phyloP scores from a whole-genome alignment of 2,113 vertebrate genomes.

The Cygnus atratus region DNA sequence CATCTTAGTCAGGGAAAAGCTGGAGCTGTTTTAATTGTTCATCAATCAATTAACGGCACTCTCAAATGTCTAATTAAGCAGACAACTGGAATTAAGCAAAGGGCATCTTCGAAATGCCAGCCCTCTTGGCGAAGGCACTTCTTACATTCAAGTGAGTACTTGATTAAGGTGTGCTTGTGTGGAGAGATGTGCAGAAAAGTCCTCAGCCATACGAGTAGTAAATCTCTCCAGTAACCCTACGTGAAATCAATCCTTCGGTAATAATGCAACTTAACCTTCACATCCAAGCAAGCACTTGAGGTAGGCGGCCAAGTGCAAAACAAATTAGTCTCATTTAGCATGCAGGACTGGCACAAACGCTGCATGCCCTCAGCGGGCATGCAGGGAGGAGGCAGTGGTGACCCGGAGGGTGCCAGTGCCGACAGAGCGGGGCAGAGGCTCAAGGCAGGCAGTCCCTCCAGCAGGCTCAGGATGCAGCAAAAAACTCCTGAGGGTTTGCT shows the following conservation, averaged over 20 bases:
- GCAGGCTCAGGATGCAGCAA: background rate
- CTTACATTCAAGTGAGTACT: constrained; percentile 63
- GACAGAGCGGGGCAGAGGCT: background rate
- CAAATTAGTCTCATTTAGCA: background rate
- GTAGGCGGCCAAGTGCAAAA: background rate
- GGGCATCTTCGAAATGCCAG: constrained; percentile 68
- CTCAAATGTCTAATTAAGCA: constrained; percentile 72
- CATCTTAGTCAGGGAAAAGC: constrained; percentile 58
- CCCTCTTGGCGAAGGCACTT: constrained; percentile 30
- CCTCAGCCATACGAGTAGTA: background rate
- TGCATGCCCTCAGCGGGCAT: background rate
- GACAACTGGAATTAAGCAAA: constrained; percentile 73
- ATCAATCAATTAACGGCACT: constrained; percentile 70
- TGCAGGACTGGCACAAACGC: background rate
- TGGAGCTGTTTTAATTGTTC: constrained; percentile 71
- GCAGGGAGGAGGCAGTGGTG: fast-evolving
- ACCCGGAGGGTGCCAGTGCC: background rate
- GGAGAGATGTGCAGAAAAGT: constrained; percentile 1
- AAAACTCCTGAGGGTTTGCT: background rate
- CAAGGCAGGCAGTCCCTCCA: background rate
- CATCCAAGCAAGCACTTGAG: background rate
- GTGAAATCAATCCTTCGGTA: background rate
- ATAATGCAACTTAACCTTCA: constrained; percentile 40
- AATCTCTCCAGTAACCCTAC: background rate
- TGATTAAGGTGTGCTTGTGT: constrained; percentile 63